These are phyloP conservation scores for Malurus leucopterus DNA, from an alignment of 2,797 vertebrate genomes.

Conservation along the genomic window DNA sequence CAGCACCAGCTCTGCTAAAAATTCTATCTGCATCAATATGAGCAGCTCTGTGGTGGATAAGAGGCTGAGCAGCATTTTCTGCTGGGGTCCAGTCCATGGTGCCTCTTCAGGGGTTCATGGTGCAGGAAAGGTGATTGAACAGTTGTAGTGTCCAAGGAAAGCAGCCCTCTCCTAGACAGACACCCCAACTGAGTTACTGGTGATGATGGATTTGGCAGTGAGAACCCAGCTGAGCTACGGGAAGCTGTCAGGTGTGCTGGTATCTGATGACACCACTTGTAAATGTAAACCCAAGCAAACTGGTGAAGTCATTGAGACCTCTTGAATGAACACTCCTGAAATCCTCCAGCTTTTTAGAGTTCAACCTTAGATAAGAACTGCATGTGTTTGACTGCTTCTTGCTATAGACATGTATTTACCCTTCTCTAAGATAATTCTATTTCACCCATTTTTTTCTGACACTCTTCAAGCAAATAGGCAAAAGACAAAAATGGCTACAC, in stretches of 20 bases:
- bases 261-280: neutral
- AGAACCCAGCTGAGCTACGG: neutral
- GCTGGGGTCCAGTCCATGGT: neutral
- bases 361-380: neutral
- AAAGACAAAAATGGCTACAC: conserved; percentile 9
- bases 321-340: neutral
- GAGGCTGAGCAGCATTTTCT: neutral
- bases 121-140: neutral
- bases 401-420: neutral
- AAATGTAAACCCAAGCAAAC: neutral
- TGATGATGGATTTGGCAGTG: neutral
- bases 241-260: neutral
- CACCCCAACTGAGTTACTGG: neutral
- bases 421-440: neutral
- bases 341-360: conserved; percentile 1
- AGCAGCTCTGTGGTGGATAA: neutral
- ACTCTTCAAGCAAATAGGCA: conserved; percentile 35
- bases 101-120: neutral
- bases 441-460: neutral
- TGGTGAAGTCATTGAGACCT: conserved; percentile 25
- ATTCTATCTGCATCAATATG: neutral
- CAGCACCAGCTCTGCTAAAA: neutral
- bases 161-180: neutral
- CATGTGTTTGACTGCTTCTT: neutral
- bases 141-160: neutral